Conservation (phyloP, 2,888 invertebrate genomes). For the Catocala nupta region DNA sequence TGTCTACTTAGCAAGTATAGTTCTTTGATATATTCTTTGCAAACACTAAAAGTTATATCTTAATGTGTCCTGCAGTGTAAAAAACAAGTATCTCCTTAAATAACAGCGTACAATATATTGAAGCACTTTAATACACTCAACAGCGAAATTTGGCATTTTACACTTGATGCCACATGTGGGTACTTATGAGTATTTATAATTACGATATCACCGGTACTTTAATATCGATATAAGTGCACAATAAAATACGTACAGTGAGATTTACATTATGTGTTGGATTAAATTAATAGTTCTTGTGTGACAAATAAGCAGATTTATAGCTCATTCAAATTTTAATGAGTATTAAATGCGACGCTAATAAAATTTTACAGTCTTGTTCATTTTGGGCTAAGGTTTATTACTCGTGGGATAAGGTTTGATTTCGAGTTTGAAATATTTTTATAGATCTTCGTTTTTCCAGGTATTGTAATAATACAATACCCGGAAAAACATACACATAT, state of each 20-base stretch:
- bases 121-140: background rate
- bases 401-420: no score
- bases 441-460: no score
- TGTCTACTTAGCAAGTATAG: no score
- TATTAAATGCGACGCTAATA: background rate
- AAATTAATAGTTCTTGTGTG: slow-evolving; percentile 1
- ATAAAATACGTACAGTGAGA: background rate
- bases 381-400: no score
- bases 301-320: background rate
- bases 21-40: no score
- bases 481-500: no score
- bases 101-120: background rate
- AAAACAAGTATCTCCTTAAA: no score
- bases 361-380: no score
- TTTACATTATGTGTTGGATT: background rate
- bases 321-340: slow-evolving; percentile 6
- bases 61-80: no score
- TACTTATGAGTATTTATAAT: slow-evolving; percentile 12
- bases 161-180: background rate
- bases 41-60: no score
- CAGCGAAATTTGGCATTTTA: slow-evolving; percentile 18
- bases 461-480: no score
- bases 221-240: slow-evolving; percentile 1
- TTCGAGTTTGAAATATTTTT: no score
- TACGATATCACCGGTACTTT: background rate